Base-by-base conservation (phyloP, 2,888 invertebrate species). In the Neelides folsomi region DNA sequence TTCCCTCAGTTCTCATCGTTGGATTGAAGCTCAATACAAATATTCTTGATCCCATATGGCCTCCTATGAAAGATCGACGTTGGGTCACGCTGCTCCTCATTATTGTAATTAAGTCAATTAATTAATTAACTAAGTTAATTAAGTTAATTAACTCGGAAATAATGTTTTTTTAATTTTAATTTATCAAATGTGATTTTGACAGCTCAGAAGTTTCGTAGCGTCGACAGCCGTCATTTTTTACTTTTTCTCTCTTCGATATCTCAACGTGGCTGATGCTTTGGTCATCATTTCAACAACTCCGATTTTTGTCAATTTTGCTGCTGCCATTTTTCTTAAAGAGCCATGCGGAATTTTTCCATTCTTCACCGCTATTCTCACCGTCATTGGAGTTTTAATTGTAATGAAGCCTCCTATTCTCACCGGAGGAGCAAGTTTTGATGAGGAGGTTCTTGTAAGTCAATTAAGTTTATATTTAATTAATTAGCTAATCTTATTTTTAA, bases 221-320 rank as follows among this genome's bases (percentile, higher is more conserved):
- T 27, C 27, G 27, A 27, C 27, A 7, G 52, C 59, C 4, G 36
- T 59, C 5, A 46, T 56, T 10, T 34, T 54, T 1, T 55, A 51
- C 13, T 58, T 55, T 42, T 58, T 52, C 18, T 54, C 58, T 9
- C 15, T 58, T 36, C 44, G 54, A 27, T 58, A 56, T n/a, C 38
- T 58, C 8, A 49, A 48, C 16, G 49, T 58, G 10, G 54, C 51
- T 1, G 58, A 58, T 48, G 50, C 58, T 0, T 40, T 53, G 7
- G 58, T 56, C 4, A 58, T 58, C 16, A 54, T 52, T 2, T 56
- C 54, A 18, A 58, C 54, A 19, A 52, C 58, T 4, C 53, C 58
- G 5, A 50, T 58, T 13, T 58, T 58, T 42, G 58, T 58, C 8
- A 54, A 53, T 20, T 50, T 58, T 16, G 45, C 56, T 18, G 54